Evolutionary conservation across 2,113 vertebrate genomes (phyloP), one percentile per base, ranked within the genome.

Genomic region (Zosterops hypoxanthus): DNA sequence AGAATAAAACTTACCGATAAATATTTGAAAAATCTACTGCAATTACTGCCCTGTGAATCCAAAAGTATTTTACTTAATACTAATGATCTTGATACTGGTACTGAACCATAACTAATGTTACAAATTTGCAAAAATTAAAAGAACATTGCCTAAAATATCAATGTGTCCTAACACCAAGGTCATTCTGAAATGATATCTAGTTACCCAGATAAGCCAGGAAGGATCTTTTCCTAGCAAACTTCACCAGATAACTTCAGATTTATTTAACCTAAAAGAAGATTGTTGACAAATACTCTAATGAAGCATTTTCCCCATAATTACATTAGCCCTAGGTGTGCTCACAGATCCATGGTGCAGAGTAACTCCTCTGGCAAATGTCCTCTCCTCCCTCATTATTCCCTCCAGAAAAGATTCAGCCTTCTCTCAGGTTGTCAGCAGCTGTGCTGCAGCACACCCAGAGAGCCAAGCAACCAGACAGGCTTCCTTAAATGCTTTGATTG

Each of bases 81-180:
- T 98, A 98, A 98, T 97, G 97, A 97, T 98, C 98, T 97, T 98
- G 97, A 95, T 98, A 98, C 97, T 97, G 97, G 94, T 97, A 97
- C 91, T 98, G 98, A 98, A 98, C 98, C 98, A 97, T 98, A 98
- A 97, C 98, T 98, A 98, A 98, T 98, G 98, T 97, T 92, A 97
- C 96, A 98, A 98, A 98, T 97, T 98, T 98, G 98, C 97, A 98
- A 98, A 98, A 98, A 98, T 98, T 98, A 98, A 94, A 98, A 98
- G 98, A 98, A 97, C 95, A 97, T 97, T 97, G 96, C 97, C 97
- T 97, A 97, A 98, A 97, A 97, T 98, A 98, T 97, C 97, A 96
- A 94, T 66, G 98, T 97, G 97, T 97, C 98, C 98, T 98, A 98
- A 98, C 88, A 97, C 90, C 97, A 98, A 98, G 98, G 98, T 98